phyloP scores from a whole-genome alignment of 2,888 invertebrate species.

The Lithophane ornitopus region DNA sequence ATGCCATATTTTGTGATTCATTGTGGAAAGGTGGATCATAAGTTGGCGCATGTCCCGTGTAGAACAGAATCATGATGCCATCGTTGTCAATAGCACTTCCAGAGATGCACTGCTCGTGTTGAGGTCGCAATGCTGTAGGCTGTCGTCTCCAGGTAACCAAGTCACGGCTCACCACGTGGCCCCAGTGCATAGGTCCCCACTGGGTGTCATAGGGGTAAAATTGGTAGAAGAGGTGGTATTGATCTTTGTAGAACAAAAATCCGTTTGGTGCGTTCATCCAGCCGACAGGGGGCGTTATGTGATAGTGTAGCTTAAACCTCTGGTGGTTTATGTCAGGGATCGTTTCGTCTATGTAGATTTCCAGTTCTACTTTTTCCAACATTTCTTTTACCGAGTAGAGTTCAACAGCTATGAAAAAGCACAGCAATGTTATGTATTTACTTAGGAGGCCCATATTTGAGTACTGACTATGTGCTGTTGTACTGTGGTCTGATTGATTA shows the following conservation, averaged over 20 bases:
- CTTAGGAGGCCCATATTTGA: conserved; percentile 24
- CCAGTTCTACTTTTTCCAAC: conserved; percentile 62
- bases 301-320: conserved; percentile 81
- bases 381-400: conserved; percentile 16
- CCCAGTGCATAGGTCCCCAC: conserved; percentile 90
- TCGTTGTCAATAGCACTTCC: conserved; percentile 85
- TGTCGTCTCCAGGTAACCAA: conserved; percentile 87
- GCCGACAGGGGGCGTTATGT: conserved; percentile 84
- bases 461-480: background rate
- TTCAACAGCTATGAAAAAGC: conserved; percentile 7
- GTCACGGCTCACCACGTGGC: conserved; percentile 85
- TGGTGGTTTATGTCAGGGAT: conserved; percentile 71
- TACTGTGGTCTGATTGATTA: conserved; percentile 4
- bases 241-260: conserved; percentile 86
- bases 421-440: conserved; percentile 17
- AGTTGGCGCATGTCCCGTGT: conserved; percentile 77
- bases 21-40: conserved; percentile 76
- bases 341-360: conserved; percentile 77
- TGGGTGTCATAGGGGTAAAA: conserved; percentile 86
- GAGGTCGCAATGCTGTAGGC: conserved; percentile 87
- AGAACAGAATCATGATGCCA: conserved; percentile 81
- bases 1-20: conserved; percentile 84
- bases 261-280: conserved; percentile 91
- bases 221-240: conserved; percentile 90
- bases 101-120: conserved; percentile 85